Evolutionary conservation across 2,888 invertebrate species (phyloP).

Genomic region (Amphipyra tragopoginis): DNA sequence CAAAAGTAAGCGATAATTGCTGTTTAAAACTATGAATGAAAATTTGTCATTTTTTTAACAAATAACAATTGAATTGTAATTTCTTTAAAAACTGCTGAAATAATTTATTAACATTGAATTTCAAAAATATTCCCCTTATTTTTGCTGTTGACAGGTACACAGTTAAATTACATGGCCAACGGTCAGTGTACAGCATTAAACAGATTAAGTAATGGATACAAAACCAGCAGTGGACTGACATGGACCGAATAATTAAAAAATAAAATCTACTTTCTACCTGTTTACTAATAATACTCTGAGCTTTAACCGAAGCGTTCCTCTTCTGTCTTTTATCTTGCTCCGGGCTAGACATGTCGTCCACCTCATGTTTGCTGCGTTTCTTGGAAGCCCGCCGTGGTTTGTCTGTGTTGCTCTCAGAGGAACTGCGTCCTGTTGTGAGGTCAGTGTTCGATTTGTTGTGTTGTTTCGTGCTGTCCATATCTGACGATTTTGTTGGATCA

Average conservation of each 20-base stretch:
- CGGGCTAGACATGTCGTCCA: constrained; percentile 80
- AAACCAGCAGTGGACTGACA: not conserved
- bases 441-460: constrained; percentile 44
- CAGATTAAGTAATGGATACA: no score
- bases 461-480: constrained; percentile 42
- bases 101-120: no score
- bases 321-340: constrained; percentile 83
- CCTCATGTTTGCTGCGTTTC: constrained; percentile 83
- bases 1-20: no score
- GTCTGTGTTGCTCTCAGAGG: constrained; percentile 62
- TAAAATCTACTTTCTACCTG: constrained; percentile 69
- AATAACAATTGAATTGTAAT: no score
- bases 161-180: no score
- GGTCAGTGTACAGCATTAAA: no score
- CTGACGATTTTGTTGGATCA: constrained; percentile 65
- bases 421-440: constrained; percentile 50
- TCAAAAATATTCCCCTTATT: no score
- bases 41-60: no score
- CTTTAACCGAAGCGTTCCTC: constrained; percentile 83
- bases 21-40: no score
- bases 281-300: constrained; percentile 82
- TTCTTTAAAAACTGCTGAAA: no score
- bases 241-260: not conserved
- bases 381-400: constrained; percentile 66
- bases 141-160: no score